A percentile compares a stretch with the other conserved stretches of the same genome.
Conservation (phyloP, 2,888 invertebrate species). For the Craniophora ligustri region DNA sequence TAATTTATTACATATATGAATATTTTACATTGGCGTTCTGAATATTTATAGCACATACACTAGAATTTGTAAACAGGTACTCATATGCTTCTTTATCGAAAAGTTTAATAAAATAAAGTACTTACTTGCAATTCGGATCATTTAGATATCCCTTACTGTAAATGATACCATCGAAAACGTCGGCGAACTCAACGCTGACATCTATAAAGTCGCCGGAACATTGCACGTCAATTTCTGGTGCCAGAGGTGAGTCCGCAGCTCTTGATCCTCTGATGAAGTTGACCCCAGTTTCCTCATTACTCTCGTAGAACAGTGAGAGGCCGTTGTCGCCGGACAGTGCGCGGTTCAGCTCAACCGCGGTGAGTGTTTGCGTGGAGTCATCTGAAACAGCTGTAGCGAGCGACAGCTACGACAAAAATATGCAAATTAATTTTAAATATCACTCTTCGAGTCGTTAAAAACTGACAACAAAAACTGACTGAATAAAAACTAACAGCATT, state of each 20-base stretch:
- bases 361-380: conserved; percentile 71
- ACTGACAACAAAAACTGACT: too few species aligned
- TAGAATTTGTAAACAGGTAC: too few species aligned
- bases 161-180: conserved; percentile 90
- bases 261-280: conserved; percentile 82
- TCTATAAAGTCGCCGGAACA: conserved; percentile 88
- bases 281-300: conserved; percentile 77
- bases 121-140: conserved; percentile 91
- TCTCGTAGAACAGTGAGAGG: conserved; percentile 79
- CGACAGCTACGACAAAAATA: conserved; percentile 77
- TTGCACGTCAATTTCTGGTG: conserved; percentile 89
- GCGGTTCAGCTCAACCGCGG: conserved; percentile 82
- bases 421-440: too few species aligned
- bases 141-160: conserved; percentile 92
- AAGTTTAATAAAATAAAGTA: conserved; percentile 23
- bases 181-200: conserved; percentile 90
- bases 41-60: too few species aligned
- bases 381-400: conserved; percentile 87
- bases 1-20: too few species aligned
- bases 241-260: conserved; percentile 84
- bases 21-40: too few species aligned
- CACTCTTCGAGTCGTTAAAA: too few species aligned
- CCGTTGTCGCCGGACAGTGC: conserved; percentile 77
- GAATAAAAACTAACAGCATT: too few species aligned
- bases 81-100: too few species aligned